Evolutionary conservation across 23 tunicate species (phyloP).

Genomic region (Ascidia mentula): DNA sequence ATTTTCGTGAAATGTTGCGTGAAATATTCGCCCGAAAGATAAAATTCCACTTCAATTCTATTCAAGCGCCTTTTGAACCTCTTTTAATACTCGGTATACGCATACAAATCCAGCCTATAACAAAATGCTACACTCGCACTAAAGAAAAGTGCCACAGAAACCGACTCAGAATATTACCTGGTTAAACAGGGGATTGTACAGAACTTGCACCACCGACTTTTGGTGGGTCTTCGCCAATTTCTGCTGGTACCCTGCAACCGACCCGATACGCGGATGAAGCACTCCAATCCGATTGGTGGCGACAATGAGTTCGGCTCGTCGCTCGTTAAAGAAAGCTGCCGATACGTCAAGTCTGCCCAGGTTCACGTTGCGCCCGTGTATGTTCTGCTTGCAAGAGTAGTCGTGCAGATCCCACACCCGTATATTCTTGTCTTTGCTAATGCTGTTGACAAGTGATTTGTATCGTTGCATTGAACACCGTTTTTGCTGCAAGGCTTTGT

Average conservation of each 20-base stretch:
- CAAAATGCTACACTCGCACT: no score
- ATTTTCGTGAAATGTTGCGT: no score
- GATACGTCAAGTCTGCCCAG: slow-evolving; percentile 59
- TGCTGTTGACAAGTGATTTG: slow-evolving; percentile 46
- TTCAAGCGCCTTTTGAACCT: no score
- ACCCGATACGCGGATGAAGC: slow-evolving; percentile 28
- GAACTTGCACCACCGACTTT: slow-evolving; percentile 50
- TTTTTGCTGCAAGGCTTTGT: no score
- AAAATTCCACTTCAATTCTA: no score
- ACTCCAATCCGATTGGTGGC: slow-evolving; percentile 68
- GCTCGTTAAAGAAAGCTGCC: slow-evolving; percentile 53
- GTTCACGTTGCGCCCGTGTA: slow-evolving; percentile 51
- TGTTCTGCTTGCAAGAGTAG: slow-evolving; percentile 84
- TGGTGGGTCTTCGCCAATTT: slow-evolving; percentile 55
- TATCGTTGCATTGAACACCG: no score
- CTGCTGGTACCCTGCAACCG: background rate
- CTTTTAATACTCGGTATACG: no score
- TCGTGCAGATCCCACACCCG: slow-evolving; percentile 79
- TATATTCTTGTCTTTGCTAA: slow-evolving; percentile 84
- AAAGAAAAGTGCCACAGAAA: no score
- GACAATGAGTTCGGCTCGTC: slow-evolving; percentile 46
- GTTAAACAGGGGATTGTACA: slow-evolving; percentile 68
- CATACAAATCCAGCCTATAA: no score
- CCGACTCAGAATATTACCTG: slow-evolving; percentile 44
- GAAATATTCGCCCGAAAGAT: no score